These are phyloP conservation scores for Arctocebus calabarensis DNA, from an alignment of 2,797 vertebrate genomes.

Conservation along the genomic window DNA sequence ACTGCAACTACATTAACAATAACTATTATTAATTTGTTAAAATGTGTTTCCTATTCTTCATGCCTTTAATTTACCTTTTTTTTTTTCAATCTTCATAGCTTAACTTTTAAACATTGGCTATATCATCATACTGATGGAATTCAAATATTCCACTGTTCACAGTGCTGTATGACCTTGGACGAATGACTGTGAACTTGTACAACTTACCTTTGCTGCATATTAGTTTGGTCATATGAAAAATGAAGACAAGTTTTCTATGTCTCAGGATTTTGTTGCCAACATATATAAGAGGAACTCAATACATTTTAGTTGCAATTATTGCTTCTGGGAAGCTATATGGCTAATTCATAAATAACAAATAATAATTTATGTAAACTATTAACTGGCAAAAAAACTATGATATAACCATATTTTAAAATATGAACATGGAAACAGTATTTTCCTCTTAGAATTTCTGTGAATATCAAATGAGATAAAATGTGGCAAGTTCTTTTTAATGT, in stretches of 20 bases:
- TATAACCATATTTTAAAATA: neutral
- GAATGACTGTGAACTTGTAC: neutral
- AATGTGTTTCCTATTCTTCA: neutral
- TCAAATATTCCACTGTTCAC: neutral
- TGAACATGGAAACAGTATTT: neutral
- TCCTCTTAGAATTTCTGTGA: neutral
- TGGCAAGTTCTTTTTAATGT: neutral
- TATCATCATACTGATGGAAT: neutral
- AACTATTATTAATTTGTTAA: neutral
- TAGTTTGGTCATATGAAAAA: neutral
- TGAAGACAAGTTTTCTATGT: neutral
- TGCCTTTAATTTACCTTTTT: neutral
- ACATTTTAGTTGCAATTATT: neutral
- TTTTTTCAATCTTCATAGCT: neutral
- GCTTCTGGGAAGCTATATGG: neutral
- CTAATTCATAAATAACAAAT: constrained; percentile 6
- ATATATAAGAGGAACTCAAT: neutral
- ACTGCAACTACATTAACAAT: neutral
- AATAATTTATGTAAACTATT: neutral
- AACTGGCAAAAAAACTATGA: neutral
- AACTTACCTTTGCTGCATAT: neutral
- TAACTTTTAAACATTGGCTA: neutral
- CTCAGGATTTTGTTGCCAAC: neutral
- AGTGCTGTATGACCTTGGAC: neutral
- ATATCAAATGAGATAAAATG: neutral